Conservation (phyloP, 2,888 invertebrate species). For the Hesperia comma region DNA sequence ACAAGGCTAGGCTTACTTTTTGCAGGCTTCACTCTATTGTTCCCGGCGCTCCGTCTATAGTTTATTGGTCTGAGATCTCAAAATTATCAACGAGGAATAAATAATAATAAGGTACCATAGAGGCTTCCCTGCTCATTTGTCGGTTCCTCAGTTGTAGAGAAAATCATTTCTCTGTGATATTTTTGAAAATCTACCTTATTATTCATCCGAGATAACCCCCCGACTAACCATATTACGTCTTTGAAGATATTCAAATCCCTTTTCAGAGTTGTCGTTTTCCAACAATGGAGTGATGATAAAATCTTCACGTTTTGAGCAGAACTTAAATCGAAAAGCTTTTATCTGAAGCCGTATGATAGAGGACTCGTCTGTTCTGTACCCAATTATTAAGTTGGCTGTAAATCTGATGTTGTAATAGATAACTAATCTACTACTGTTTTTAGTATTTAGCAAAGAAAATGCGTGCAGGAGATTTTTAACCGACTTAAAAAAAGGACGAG, state of each 20-base stretch:
- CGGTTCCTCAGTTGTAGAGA: no score
- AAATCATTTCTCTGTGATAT: no score
- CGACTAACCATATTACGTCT: conserved; percentile 1
- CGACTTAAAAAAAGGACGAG: no score
- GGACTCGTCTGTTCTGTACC: neutral
- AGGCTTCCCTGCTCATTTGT: no score
- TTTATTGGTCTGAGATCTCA: no score
- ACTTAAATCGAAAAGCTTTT: conserved; percentile 6
- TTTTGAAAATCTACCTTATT: neutral
- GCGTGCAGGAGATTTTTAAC: no score
- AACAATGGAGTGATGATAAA: neutral
- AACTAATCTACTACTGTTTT: neutral
- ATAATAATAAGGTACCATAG: no score
- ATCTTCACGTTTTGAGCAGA: conserved; percentile 6
- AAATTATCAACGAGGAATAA: no score
- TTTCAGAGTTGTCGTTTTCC: neutral
- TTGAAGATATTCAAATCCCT: conserved; percentile 3
- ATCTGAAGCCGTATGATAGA: neutral
- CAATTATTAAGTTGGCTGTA: neutral
- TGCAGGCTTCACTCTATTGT: no score
- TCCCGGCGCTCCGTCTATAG: no score
- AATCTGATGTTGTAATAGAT: neutral
- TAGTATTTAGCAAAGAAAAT: no score
- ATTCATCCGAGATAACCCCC: neutral
- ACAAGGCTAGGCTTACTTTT: no score